Base-by-base conservation (phyloP, 2,888 invertebrate species). In the Congeria kusceri region DNA sequence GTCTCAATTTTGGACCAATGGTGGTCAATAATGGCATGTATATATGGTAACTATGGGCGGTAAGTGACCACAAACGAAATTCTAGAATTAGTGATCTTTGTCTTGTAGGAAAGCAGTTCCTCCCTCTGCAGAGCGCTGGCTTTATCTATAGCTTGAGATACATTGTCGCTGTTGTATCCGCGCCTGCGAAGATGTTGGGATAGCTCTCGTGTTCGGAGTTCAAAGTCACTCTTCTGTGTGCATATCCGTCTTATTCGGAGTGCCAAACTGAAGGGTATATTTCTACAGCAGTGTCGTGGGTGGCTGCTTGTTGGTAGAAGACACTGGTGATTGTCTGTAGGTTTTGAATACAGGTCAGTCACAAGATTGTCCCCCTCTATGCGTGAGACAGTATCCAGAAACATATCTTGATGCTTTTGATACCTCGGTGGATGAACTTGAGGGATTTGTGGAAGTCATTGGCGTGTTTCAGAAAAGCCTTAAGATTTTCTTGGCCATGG, bases 361-460 rank as follows among this genome's bases (percentile, higher is more conserved):
- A 44, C 39, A 28, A 56, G 20, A 15, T 39, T 56, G n/a, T 29
- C 20, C 9, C 20, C 46, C 39, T 25, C 28, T 7, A 68, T 18
- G 23, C 18, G 29, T 32, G 62, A 72, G n/a, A 25, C 28, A 15
- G 65, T 72, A 47, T 65, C 64, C 20, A 72, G 32, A 28, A 64
- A 71, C 2, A 44, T 23, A 47, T 70, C 27, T 9, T 65, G 27
- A n/a, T 27, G 47, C 27, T 32, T 57, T 57, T 18, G 63, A 64
- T n/a, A 57, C 44, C n/a, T 39, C 64, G 20, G 29, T 63, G 1
- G 73, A 61, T 73, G 20, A 73, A 59, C 32, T 67, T 73, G 15
- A 73, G 59, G 18, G 39, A 28, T 5, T 32, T 29, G 46, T 73
- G 66, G 27, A 57, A 67, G 56, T 47, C 44, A 44, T 67, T 67